Evolutionary conservation across 2,797 vertebrate species (phyloP), one percentile per base, ranked within the genome.

Genomic region (Acrossocheilus wenchowensis): DNA sequence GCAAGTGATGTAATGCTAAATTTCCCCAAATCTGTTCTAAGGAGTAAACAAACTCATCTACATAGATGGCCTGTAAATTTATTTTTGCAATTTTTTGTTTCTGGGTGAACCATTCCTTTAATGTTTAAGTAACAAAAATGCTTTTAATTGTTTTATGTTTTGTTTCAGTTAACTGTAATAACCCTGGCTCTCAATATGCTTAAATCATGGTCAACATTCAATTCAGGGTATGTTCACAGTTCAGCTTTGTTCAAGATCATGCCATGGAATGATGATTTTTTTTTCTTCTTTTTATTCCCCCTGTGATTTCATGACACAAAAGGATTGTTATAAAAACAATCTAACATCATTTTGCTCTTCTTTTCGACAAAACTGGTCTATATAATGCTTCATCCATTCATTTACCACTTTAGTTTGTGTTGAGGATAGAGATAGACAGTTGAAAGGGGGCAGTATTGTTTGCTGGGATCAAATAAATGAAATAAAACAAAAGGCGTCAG

Each of bases 401-500:
- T 79, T 52, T 52, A 36, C 78, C 72, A n/a, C 54, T 83, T 50
- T 68, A 78, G 34, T 77, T 84, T 50, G 19, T 78, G 60, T 50
- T 50, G 15, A 72, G 52, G 48, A 60, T 79, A 54, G 48, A 85
- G 19, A 80, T 62, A 41, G 26, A 39, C 41, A 80, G 54, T 80
- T 73, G 64, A 85, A 64, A 80, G 21, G 30, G 60, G 39, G 64
- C 82, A 71, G 75, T 68, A 30, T 85, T 81, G 78, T 86, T 64
- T 79, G 68, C n/a, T 36, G 83, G 78, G 73, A 85, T 78, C 39
- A 87, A 54, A 45, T 43, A 72, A 82, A 88, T 45, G 30, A 52
- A 74, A 78, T 86, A 77, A 83, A 86, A 81, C 84, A 78, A 86
- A 86, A 60, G 39, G 81, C 78, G 71, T 68, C 57, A 81, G 78